These are phyloP conservation scores for Lasioglossum baleicum DNA, from an alignment of 1,140 invertebrate species.

Conservation along the genomic window DNA sequence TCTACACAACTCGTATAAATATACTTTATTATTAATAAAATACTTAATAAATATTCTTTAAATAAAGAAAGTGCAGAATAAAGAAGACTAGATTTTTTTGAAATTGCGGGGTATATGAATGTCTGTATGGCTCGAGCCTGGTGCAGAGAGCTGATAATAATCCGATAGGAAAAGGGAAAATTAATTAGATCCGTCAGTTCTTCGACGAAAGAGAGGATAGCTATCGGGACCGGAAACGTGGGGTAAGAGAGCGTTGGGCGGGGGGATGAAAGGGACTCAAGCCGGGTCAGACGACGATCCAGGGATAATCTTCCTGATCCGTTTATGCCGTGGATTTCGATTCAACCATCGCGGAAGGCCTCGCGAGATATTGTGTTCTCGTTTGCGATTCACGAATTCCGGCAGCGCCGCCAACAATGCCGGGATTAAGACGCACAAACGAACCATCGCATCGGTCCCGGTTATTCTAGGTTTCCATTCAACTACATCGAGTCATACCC, in stretches of 20 bases:
- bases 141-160: no score
- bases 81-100: no score
- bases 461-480: slow-evolving; percentile 8
- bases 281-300: slow-evolving; percentile 31
- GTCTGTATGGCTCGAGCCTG: no score
- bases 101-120: no score
- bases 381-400: slow-evolving; percentile 52
- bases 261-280: background rate
- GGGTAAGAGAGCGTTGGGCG: background rate
- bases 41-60: no score
- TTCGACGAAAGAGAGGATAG: background rate
- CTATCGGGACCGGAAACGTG: no score
- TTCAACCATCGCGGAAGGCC: slow-evolving; percentile 30
- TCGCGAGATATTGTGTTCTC: slow-evolving; percentile 44
- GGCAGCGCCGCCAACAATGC: slow-evolving; percentile 40
- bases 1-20: no score
- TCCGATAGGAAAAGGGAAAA: no score
- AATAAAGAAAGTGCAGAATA: no score
- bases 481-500: slow-evolving; percentile 36
- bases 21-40: no score
- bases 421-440: slow-evolving; percentile 57
- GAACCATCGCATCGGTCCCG: slow-evolving; percentile 10
- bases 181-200: no score
- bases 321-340: slow-evolving; percentile 50
- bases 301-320: slow-evolving; percentile 53